Conservation (phyloP, 2,888 invertebrate species). For the Steromphala cineraria region DNA sequence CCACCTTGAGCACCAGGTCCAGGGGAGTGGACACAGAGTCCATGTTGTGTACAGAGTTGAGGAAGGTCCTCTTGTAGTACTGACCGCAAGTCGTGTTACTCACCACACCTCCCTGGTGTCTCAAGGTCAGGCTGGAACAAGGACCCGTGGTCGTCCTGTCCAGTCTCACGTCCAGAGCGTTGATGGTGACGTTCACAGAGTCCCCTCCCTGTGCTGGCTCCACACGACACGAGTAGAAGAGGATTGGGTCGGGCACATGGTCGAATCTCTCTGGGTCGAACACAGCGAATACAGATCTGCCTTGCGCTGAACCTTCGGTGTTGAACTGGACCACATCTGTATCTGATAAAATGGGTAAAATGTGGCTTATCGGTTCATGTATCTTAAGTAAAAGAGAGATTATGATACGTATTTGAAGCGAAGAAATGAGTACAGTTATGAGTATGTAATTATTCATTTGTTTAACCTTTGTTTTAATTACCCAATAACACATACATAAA, state of each 20-base stretch:
- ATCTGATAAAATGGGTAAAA: neutral
- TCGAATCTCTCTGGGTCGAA: neutral
- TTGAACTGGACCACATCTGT: neutral
- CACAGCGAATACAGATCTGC: neutral
- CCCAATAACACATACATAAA: too few species aligned
- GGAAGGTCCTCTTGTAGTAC: neutral
- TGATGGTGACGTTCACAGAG: neutral
- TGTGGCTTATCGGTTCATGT: too few species aligned
- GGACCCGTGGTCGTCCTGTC: neutral
- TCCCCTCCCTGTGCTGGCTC: neutral
- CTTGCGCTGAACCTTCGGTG: neutral
- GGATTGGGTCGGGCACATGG: neutral
- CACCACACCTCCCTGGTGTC: neutral
- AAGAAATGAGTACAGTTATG: too few species aligned
- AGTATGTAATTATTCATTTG: too few species aligned
- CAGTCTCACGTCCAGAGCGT: neutral
- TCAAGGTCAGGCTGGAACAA: neutral
- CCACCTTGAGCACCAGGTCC: neutral
- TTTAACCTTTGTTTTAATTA: too few species aligned
- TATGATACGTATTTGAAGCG: too few species aligned
- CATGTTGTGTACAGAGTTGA: neutral
- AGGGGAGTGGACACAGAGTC: neutral
- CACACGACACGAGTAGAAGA: neutral
- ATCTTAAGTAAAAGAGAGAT: too few species aligned
- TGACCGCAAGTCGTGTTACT: neutral